Percentiles rank a stretch among this genome's conserved stretches.
These are phyloP conservation scores for Acanthosoma haemorrhoidale DNA, from an alignment of 2,888 invertebrate species.

Conservation along the genomic window DNA sequence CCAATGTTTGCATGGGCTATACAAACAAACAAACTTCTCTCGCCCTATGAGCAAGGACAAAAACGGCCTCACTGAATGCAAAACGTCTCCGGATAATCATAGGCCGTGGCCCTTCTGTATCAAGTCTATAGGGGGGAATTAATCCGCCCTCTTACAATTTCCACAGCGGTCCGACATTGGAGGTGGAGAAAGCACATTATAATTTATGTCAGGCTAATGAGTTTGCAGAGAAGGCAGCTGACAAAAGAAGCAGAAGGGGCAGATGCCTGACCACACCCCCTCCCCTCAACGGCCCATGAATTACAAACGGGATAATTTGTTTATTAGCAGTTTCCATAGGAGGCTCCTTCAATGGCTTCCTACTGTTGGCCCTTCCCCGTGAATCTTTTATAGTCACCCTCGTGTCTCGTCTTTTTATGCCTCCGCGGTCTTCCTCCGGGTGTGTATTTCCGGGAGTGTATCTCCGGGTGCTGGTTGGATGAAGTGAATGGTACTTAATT, in stretches of 20 bases:
- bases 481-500: no score
- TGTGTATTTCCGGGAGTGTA: no score
- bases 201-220: slow-evolving; percentile 4
- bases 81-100: not conserved
- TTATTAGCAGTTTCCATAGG: not conserved
- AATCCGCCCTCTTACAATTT: not conserved
- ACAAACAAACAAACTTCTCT: no score
- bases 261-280: slow-evolving; percentile 3
- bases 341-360: not conserved
- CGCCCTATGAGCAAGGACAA: no score
- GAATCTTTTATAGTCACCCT: not conserved
- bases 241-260: slow-evolving; percentile 4
- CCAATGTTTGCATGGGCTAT: no score
- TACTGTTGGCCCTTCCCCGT: not conserved
- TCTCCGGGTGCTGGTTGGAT: no score
- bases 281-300: not conserved
- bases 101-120: no score
- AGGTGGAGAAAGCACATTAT: no score
- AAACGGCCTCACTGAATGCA: not conserved
- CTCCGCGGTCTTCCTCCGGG: not conserved
- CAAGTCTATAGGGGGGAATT: not conserved
- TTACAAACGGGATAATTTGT: not conserved
- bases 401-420: not conserved
- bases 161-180: no score
- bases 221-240: not conserved